These are phyloP conservation scores for Chondrilla cf. caribensis DNA, from an alignment of 37 sponge, comb jelly and placozoan species.

Conservation along the genomic window DNA sequence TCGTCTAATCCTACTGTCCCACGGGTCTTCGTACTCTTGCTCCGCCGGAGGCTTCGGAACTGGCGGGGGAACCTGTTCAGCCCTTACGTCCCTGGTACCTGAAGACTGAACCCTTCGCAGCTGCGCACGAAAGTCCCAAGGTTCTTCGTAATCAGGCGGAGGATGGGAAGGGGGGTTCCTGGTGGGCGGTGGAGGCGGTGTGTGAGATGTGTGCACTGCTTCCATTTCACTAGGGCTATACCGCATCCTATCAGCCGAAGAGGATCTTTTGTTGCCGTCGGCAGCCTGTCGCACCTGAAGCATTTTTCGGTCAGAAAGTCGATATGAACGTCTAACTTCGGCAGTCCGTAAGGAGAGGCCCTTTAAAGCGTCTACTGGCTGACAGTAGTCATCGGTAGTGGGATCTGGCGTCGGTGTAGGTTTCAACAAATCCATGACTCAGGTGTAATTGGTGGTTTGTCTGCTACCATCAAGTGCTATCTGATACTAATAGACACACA, in stretches of 20 bases:
- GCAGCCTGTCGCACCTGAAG: not conserved
- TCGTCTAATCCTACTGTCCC: slow-evolving; percentile 38
- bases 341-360: not conserved
- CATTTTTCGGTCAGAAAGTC: slow-evolving; percentile 19
- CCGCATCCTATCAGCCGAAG: not conserved
- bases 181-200: not conserved
- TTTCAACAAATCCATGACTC: slow-evolving; percentile 1
- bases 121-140: slow-evolving; percentile 6
- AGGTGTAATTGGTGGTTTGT: no score
- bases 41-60: slow-evolving; percentile 29
- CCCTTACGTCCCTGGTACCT: not conserved
- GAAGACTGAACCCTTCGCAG: no score
- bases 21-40: slow-evolving; percentile 72
- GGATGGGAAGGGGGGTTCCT: not conserved
- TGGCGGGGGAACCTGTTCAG: slow-evolving; percentile 12
- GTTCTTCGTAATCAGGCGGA: slow-evolving; percentile 19
- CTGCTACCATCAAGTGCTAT: not conserved
- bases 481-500: slow-evolving; percentile 16
- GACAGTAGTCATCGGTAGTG: not conserved
- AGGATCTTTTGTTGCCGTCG: not conserved
- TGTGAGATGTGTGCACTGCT: no score
- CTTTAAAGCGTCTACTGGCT: slow-evolving; percentile 19
- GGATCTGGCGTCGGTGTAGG: not conserved
- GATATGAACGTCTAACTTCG: not conserved
- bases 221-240: not conserved